These are phyloP conservation scores for Synanthedon tipuliformis DNA, from an alignment of 2,888 invertebrate genomes.

Conservation along the genomic window DNA sequence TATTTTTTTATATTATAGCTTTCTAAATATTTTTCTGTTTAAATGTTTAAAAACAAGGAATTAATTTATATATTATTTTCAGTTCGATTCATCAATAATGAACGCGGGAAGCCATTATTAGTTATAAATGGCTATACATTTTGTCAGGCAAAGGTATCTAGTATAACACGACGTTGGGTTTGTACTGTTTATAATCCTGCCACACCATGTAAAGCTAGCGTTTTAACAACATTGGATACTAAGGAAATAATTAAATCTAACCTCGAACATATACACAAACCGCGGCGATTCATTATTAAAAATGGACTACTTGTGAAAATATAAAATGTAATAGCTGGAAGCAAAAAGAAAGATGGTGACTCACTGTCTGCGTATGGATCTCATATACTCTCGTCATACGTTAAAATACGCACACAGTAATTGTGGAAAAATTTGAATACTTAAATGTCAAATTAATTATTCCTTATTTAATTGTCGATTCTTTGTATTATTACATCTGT, in stretches of 20 bases:
- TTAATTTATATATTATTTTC: not conserved
- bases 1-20: no score
- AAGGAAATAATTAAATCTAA: not conserved
- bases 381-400: no score
- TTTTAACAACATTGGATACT: not conserved
- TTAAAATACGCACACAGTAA: no score
- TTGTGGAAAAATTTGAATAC: no score
- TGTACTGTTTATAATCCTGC: slow-evolving; percentile 8
- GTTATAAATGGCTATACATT: slow-evolving; percentile 15
- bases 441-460: no score
- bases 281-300: slow-evolving; percentile 6
- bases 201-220: not conserved
- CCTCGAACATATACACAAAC: slow-evolving; percentile 1
- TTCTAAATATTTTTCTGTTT: no score
- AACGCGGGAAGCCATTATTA: not conserved
- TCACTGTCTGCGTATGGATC: no score
- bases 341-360: no score
- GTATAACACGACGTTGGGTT: slow-evolving; percentile 13
- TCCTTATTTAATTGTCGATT: no score
- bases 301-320: slow-evolving; percentile 11
- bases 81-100: not conserved
- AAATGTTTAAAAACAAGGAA: not conserved
- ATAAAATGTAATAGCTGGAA: not conserved
- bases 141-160: slow-evolving; percentile 6
- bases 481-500: no score